These are phyloP conservation scores for Lipotes vexillifer DNA, from an alignment of 2,113 vertebrate genomes.

Conservation along the genomic window DNA sequence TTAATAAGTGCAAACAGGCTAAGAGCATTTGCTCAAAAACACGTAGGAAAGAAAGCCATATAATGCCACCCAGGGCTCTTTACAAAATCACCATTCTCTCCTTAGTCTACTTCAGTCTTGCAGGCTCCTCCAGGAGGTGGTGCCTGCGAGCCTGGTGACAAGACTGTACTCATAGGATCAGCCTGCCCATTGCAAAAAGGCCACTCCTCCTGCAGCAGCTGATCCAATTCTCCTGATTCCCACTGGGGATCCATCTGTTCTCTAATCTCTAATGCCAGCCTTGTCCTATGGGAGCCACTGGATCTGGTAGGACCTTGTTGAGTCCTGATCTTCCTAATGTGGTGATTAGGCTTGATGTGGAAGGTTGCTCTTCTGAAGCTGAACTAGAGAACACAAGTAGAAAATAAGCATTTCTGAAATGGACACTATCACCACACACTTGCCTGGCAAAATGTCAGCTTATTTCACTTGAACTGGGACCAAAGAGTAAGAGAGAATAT, in stretches of 20 bases:
- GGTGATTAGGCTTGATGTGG: background rate
- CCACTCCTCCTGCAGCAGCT: background rate
- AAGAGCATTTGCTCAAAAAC: slow-evolving; percentile 30
- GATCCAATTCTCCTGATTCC: background rate
- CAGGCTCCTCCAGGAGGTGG: background rate
- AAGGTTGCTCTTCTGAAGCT: background rate
- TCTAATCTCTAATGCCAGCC: background rate
- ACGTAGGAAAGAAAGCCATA: background rate
- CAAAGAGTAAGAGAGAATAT: background rate
- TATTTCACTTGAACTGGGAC: background rate
- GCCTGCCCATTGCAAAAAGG: background rate
- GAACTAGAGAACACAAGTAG: background rate
- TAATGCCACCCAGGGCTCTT: background rate
- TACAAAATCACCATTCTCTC: background rate
- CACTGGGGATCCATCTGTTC: background rate
- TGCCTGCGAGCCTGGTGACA: background rate
- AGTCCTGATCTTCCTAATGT: background rate
- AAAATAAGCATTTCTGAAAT: background rate
- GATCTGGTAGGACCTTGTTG: background rate
- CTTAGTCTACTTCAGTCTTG: background rate
- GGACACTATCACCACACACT: background rate
- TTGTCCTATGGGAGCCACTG: background rate
- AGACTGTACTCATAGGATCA: background rate
- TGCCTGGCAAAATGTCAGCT: background rate
- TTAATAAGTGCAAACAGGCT: slow-evolving; percentile 26